A percentile compares a stretch with the other conserved stretches of the same genome.
Conservation (phyloP, 2,113 vertebrate genomes). For the Ciconia boyciana region DNA sequence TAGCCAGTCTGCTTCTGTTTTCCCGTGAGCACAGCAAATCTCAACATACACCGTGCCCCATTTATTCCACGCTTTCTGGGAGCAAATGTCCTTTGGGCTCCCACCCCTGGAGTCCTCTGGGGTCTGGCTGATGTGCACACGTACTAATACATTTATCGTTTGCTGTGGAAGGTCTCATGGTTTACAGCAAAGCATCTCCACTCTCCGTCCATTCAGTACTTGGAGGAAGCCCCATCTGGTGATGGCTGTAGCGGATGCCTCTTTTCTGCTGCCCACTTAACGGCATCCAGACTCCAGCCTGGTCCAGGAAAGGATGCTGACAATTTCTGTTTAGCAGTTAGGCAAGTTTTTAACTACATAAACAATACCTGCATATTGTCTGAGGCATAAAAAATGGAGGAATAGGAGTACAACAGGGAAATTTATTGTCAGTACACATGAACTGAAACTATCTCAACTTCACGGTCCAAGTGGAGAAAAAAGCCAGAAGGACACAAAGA, state of each 20-base stretch:
- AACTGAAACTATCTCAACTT: not conserved
- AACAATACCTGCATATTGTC: not conserved
- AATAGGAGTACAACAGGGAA: not conserved
- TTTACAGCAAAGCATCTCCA: not conserved
- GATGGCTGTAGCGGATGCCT: not conserved
- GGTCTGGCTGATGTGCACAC: not conserved
- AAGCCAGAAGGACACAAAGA: not conserved
- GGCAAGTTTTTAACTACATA: not conserved
- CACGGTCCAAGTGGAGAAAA: not conserved
- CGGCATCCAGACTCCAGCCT: not conserved
- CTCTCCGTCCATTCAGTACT: not conserved
- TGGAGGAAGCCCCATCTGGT: not conserved
- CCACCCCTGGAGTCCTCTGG: not conserved
- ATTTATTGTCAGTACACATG: not conserved
- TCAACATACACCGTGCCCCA: accelerated
- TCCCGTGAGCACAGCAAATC: not conserved
- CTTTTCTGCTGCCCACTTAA: not conserved
- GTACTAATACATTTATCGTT: not conserved
- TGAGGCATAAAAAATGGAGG: not conserved
- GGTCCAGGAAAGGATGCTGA: not conserved
- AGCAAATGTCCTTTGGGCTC: not conserved
- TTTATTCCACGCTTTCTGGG: not conserved
- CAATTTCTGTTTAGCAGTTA: not conserved
- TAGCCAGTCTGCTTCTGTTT: not conserved
- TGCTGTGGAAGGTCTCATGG: not conserved